Conservation (phyloP, 2,888 invertebrate species). For the Merodon equestris region DNA sequence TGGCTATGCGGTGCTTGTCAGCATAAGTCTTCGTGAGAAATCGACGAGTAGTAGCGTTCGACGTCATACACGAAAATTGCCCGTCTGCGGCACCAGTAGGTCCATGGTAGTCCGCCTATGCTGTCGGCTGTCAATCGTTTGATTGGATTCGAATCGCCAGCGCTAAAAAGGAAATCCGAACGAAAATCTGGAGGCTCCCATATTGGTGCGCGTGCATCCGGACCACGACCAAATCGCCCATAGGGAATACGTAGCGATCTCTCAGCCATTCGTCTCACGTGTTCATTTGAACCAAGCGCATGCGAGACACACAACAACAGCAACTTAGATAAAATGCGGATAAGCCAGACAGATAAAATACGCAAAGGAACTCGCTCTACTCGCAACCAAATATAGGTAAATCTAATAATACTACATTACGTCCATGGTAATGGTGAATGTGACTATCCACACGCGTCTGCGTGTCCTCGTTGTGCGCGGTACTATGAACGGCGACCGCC, state of each 20-base stretch:
- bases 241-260: constrained; percentile 46
- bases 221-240: constrained; percentile 31
- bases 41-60: constrained; percentile 54
- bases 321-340: no score
- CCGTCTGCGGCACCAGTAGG: constrained; percentile 26
- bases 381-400: constrained; percentile 64
- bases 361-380: constrained; percentile 26
- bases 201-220: constrained; percentile 60
- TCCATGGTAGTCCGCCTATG: constrained; percentile 29
- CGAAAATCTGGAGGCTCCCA: constrained; percentile 62
- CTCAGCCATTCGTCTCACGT: constrained; percentile 50
- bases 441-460: constrained; percentile 51
- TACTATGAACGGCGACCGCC: not conserved
- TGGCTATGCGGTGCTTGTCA: no score
- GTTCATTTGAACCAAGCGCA: constrained; percentile 50
- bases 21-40: constrained; percentile 21
- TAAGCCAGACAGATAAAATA: constrained; percentile 50
- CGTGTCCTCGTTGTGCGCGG: constrained; percentile 43
- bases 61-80: constrained; percentile 63
- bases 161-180: constrained; percentile 57
- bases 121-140: constrained; percentile 35
- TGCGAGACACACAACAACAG: constrained; percentile 16
- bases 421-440: constrained; percentile 36
- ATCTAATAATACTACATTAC: constrained; percentile 63
- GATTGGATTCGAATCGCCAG: constrained; percentile 25